phyloP scores from a whole-genome alignment of 2,797 vertebrate genomes.

The Rhincodon typus region DNA sequence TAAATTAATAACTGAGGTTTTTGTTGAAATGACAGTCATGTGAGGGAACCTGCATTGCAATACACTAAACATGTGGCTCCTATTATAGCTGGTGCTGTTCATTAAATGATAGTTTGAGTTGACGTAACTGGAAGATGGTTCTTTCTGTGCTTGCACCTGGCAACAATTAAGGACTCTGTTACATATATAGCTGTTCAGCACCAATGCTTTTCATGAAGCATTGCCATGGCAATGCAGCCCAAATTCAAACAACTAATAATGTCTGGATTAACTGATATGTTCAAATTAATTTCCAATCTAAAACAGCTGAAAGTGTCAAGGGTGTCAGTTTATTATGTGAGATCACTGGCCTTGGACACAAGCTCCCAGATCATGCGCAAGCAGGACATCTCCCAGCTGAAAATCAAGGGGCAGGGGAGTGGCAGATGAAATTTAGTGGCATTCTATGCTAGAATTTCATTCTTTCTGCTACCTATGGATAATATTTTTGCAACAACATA shows the following conservation, averaged over 20 bases:
- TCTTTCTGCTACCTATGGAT: too few relatives aligned
- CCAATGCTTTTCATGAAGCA: conserved; percentile 2
- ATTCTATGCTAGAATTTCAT: background rate
- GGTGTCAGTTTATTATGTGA: background rate
- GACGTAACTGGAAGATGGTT: background rate
- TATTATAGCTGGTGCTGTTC: background rate
- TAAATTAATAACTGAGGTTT: background rate
- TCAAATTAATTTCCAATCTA: conserved; percentile 32
- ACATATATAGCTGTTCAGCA: conserved; percentile 6
- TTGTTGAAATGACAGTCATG: background rate
- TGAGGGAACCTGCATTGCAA: background rate
- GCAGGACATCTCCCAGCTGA: background rate
- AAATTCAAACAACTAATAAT: conserved; percentile 6
- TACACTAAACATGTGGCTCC: background rate
- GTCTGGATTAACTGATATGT: conserved; percentile 23
- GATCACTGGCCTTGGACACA: background rate
- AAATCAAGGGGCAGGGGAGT: background rate
- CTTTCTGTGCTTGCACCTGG: background rate
- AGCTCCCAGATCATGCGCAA: background rate
- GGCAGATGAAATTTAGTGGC: background rate
- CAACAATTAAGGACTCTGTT: conserved; percentile 27
- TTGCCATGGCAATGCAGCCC: conserved; percentile 9
- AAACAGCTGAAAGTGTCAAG: background rate
- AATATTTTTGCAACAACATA: background rate
- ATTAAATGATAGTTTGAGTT: conserved; percentile 9